Base-by-base conservation (phyloP, 2,113 vertebrate species). In the Diphyllodes magnificus region DNA sequence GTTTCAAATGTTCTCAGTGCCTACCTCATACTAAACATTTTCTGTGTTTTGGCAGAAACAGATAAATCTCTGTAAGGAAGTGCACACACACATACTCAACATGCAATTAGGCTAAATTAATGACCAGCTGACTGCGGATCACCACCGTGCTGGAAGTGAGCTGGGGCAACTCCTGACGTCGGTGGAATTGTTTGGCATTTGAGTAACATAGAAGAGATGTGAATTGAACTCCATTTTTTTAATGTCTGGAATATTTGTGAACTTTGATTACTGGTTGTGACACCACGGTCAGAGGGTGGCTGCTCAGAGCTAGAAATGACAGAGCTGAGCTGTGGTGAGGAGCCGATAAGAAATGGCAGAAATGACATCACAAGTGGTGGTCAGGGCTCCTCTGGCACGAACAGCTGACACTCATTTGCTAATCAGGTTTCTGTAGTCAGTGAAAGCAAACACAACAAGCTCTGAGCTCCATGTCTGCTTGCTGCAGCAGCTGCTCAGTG, bases 271-370 rank as follows among this genome's bases (percentile, higher is more conserved):
- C 28, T 21, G 54, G 22, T 24, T 6, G 22, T 0, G 3, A 47
- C 24, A 15, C 47, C 17, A 0, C 0, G 1, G 57, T 23, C 47
- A 14, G 56, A 2, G 24, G 27, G 64, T 9, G 20, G 9, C 54
- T 31, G 56, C n/a, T 24, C 42, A 33, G 63, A 49, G 63, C 45
- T 22, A 20, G 75, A 47, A 13, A 19, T 22, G 40, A 35, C 35
- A 16, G 27, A 18, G 30, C 40, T 24, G 49, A 49, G 60, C n/a
- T 23, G 22, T 4, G 11, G 11, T 2, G 22, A 44, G 66, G 56
- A 71, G 59, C 44, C 0, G 1, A 7, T 14, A 30, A 69, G 24
- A 39, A 53, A 19, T 7, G 42, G 50, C 59, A 78, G 51, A 57
- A 30, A 39, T n/a, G 6, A 13, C 49, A 20, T 16, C 60, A 16